Evolutionary conservation across 2,888 invertebrate genomes (phyloP), one percentile per base, ranked within the genome.

Genomic region (Pammene aurita): DNA sequence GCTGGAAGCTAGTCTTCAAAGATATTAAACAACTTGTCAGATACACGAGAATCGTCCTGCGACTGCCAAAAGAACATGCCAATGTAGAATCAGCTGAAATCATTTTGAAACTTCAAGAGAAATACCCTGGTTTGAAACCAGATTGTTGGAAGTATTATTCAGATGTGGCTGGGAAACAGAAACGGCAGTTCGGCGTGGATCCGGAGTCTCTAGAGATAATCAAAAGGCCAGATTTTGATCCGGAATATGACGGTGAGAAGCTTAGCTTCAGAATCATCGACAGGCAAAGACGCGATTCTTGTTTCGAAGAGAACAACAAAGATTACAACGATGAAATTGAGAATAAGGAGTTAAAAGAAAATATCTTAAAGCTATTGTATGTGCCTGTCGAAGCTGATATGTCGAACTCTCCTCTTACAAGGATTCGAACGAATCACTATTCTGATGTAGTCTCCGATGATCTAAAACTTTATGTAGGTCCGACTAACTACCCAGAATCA

Each of bases 101-200:
- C 41, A 75, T 92, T 42, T 67, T 76, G 2, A 83, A 86, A 46
- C 72, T 91, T 5, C 82, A 86, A 72, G 72, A 72, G 7, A 80
- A 74, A 7, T 90, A 90, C 75, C 85, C 90, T 0, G 77, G 77
- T 5, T 77, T 92, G n/a, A 90, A 88, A 60, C 87, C 86, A 0
- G 86, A 89, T 62, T 84, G 87, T 64, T 92, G 91, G 91, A 92
- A 92, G 66, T 87, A 85, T 60, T 92, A 92, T 72, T 90, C 90
- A 0, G 89, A 91, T 72, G 86, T 91, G 0, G 87, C 88, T 35
- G 92, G 92, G 0, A 91, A 90, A 72, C 89, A 89, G 68, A 92
- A 89, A 64, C 76, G 92, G n/a, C 88, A 91, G 67, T 92, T 90
- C 62, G 92, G 92, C 0, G 89, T 92, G 0, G 92, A 92, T 70